phyloP scores from a whole-genome alignment of 2,888 invertebrate genomes.

The Atethmia centrago region DNA sequence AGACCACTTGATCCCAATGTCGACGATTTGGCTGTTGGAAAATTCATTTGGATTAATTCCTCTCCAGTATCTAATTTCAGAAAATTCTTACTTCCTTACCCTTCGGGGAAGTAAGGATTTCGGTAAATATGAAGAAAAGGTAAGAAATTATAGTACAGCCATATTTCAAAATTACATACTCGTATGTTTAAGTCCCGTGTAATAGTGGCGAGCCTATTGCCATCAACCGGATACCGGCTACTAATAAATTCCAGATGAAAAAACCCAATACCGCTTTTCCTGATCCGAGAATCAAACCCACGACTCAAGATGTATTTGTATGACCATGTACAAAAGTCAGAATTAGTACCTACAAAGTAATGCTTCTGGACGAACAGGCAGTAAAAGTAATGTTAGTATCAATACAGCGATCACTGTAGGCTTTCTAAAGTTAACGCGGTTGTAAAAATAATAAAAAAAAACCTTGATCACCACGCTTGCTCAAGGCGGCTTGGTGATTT shows the following conservation, averaged over 20 bases:
- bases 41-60: background rate
- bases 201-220: background rate
- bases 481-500: too few species aligned
- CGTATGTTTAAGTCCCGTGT: background rate
- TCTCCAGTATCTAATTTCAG: background rate
- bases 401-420: background rate
- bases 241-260: background rate
- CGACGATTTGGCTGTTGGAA: background rate
- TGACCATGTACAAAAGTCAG: background rate
- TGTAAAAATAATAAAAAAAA: too few species aligned
- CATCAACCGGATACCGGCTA: background rate
- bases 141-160: background rate
- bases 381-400: background rate
- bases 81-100: too few species aligned
- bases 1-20: background rate
- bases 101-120: too few species aligned
- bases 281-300: background rate
- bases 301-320: background rate
- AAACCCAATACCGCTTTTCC: background rate
- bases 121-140: too few species aligned
- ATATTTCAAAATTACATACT: too few species aligned
- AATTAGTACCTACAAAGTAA: background rate
- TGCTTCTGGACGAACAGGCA: background rate
- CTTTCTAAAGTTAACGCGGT: conserved; percentile 26
- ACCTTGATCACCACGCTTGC: too few species aligned